Conservation (phyloP, 2,797 vertebrate species). For the Sebastes ruberrimus region DNA sequence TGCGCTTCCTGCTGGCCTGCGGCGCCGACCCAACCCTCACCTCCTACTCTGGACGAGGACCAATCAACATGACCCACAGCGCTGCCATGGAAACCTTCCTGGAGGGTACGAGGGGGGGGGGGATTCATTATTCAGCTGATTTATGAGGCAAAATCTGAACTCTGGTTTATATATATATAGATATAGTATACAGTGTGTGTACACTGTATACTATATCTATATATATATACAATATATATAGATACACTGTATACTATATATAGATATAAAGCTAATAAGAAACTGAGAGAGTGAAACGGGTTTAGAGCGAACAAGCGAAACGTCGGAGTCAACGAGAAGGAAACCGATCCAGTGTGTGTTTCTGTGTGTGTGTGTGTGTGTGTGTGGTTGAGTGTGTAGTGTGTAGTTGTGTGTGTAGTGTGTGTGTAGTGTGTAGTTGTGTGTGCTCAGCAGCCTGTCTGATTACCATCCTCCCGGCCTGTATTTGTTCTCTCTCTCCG, state of each 20-base stretch:
- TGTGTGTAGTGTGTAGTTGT: background rate
- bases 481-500: conserved; percentile 57
- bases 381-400: background rate
- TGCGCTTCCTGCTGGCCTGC: conserved; percentile 89
- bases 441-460: conserved; percentile 27
- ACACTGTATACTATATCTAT: too few relatives aligned
- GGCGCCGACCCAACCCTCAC: conserved; percentile 93
- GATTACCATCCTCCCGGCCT: conserved; percentile 54
- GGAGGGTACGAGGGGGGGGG: conserved; percentile 79
- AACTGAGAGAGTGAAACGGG: background rate
- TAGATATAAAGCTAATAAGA: too few relatives aligned
- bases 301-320: background rate
- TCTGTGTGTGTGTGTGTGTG: background rate
- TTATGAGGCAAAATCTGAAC: background rate
- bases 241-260: too few relatives aligned
- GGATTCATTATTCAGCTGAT: background rate
- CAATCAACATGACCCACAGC: conserved; percentile 95
- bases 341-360: background rate
- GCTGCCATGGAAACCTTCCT: conserved; percentile 94
- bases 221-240: too few relatives aligned
- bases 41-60: conserved; percentile 91
- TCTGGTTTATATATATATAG: background rate
- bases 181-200: too few relatives aligned
- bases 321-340: background rate
- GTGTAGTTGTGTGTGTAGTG: background rate